Conservation (phyloP, 1,140 invertebrate species). For the Zaprionus nigranus region DNA sequence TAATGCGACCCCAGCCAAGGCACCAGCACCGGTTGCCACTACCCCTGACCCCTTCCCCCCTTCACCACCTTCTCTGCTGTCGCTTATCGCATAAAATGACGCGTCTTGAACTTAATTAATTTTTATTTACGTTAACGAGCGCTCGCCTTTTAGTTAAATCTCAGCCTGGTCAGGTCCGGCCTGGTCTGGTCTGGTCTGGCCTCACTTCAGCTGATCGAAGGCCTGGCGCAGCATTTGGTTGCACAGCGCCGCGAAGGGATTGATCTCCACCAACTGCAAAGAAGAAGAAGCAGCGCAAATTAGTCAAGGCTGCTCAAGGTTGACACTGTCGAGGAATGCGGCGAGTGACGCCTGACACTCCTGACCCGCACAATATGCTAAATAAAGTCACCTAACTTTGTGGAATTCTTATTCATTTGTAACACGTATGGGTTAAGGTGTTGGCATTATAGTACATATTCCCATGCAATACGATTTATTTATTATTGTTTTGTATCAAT, state of each 20-base stretch:
- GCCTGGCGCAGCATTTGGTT: slow-evolving; percentile 94
- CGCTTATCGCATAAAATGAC: slow-evolving; percentile 65
- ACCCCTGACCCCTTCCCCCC: not conserved
- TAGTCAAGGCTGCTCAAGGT: not conserved
- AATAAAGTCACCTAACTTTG: not conserved
- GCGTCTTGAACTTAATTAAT: slow-evolving; percentile 74
- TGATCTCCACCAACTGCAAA: slow-evolving; percentile 89
- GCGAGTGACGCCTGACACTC: too few relatives aligned
- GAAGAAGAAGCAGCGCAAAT: slow-evolving; percentile 30
- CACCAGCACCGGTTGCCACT: slow-evolving; percentile 36
- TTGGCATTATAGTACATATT: not conserved
- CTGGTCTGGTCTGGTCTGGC: not conserved
- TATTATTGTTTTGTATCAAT: too few relatives aligned
- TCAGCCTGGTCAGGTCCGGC: slow-evolving; percentile 34
- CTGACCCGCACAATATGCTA: not conserved
- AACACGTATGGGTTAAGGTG: too few relatives aligned
- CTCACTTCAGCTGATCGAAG: slow-evolving; percentile 73
- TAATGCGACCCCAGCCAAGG: slow-evolving; percentile 33
- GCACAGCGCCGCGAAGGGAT: slow-evolving; percentile 94
- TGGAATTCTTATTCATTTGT: too few relatives aligned
- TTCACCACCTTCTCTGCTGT: not conserved
- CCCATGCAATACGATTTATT: not conserved
- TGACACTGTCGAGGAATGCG: not conserved
- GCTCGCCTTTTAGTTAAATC: slow-evolving; percentile 60
- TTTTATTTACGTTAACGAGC: slow-evolving; percentile 78